Conservation (phyloP, 2,888 invertebrate species). For the Ommatoiulus sabulosus region DNA sequence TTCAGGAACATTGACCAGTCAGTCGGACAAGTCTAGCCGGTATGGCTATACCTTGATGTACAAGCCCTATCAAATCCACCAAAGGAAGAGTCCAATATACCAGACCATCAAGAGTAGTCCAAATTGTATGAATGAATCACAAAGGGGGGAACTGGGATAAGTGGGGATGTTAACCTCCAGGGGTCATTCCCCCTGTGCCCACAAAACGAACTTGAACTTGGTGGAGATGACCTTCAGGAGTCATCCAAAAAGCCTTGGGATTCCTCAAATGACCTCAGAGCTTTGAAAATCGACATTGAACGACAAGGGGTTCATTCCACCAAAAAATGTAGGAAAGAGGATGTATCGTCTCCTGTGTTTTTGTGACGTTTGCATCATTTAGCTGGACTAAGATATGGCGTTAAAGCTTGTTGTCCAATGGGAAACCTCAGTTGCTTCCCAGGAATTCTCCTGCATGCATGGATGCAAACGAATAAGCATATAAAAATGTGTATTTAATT, state of each 20-base stretch:
- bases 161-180: background rate
- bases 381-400: background rate
- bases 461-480: background rate
- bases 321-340: background rate
- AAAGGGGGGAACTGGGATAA: background rate
- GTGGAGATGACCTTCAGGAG: background rate
- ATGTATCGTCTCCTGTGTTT: background rate
- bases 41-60: background rate
- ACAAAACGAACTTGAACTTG: background rate
- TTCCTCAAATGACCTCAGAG: conserved; percentile 18
- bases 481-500: background rate
- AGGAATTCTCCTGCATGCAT: background rate
- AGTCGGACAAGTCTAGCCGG: too few relatives aligned
- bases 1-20: too few relatives aligned
- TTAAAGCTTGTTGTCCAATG: background rate
- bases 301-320: conserved; percentile 31
- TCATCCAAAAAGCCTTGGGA: conserved; percentile 27
- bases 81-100: background rate
- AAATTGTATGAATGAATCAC: background rate
- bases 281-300: conserved; percentile 8
- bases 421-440: background rate
- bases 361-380: background rate
- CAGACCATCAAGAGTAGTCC: background rate
- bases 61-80: background rate
- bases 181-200: conserved; percentile 1